These are phyloP conservation scores for Tympanuchus pallidicinctus DNA, from an alignment of 2,113 vertebrate genomes.

Conservation along the genomic window DNA sequence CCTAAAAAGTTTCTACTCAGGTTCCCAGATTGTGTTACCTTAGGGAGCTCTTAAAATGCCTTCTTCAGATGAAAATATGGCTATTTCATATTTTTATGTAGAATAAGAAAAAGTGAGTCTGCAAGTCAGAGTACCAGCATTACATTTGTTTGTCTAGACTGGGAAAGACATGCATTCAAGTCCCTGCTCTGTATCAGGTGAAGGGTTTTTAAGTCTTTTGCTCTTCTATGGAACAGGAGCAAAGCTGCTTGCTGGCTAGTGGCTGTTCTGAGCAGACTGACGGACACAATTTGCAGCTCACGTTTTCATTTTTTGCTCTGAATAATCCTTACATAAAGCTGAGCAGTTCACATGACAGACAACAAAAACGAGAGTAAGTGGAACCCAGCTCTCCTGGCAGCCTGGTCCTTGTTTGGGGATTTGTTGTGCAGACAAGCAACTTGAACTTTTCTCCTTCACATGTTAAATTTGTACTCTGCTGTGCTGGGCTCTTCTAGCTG, in stretches of 20 bases:
- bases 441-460: conserved; percentile 1
- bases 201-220: background rate
- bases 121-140: background rate
- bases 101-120: background rate
- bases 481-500: conserved; percentile 17
- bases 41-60: background rate
- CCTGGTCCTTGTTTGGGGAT: background rate
- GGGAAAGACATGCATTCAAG: background rate
- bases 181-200: background rate
- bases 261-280: background rate
- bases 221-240: background rate
- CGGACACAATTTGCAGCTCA: background rate
- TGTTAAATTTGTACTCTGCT: background rate
- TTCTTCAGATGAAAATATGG: background rate
- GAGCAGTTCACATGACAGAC: background rate
- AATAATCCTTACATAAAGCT: conserved; percentile 28
- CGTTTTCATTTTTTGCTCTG: background rate
- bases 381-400: background rate
- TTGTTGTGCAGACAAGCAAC: background rate
- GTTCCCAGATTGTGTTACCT: background rate
- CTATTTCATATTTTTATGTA: background rate
- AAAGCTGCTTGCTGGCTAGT: background rate
- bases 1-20: background rate
- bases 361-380: background rate
- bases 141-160: background rate